Conservation (phyloP, 2,113 vertebrate genomes). For the Acanthisitta chloris region DNA sequence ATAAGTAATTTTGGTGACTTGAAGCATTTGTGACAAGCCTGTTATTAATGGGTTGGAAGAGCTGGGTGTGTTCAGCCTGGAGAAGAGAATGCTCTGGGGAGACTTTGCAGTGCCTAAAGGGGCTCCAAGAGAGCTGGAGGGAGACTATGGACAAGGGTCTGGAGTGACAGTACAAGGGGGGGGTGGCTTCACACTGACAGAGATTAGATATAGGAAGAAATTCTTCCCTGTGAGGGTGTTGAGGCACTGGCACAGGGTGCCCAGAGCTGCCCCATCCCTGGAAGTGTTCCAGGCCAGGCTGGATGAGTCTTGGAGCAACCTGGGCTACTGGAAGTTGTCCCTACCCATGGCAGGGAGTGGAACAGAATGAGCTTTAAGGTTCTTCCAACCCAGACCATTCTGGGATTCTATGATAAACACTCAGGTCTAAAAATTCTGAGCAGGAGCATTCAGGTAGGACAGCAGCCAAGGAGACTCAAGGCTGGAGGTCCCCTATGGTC, state of each 20-base stretch:
- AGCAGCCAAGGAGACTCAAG: neutral
- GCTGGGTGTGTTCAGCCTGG: neutral
- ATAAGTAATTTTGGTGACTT: neutral
- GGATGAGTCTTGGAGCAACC: too few species aligned
- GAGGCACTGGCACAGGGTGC: neutral
- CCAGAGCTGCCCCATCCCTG: neutral
- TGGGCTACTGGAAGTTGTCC: too few species aligned
- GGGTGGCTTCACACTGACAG: neutral
- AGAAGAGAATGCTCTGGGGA: neutral
- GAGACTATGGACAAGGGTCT: neutral
- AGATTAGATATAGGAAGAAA: neutral
- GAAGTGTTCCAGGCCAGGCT: neutral
- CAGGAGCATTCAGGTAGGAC: neutral
- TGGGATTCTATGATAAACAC: too few species aligned
- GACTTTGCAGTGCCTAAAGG: rapidly evolving
- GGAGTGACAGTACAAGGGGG: neutral
- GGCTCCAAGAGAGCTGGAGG: neutral
- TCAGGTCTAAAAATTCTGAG: too few species aligned
- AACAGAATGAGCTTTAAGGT: too few species aligned
- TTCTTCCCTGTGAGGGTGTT: neutral
- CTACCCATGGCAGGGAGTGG: too few species aligned
- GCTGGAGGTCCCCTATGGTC: neutral
- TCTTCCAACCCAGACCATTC: too few species aligned
- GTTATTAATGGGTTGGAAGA: neutral
- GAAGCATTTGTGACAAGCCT: neutral